Percentiles rank a stretch among this genome's conserved stretches.
phyloP scores from a whole-genome alignment of 1,140 invertebrate species.

The Marisa cornuarietis region DNA sequence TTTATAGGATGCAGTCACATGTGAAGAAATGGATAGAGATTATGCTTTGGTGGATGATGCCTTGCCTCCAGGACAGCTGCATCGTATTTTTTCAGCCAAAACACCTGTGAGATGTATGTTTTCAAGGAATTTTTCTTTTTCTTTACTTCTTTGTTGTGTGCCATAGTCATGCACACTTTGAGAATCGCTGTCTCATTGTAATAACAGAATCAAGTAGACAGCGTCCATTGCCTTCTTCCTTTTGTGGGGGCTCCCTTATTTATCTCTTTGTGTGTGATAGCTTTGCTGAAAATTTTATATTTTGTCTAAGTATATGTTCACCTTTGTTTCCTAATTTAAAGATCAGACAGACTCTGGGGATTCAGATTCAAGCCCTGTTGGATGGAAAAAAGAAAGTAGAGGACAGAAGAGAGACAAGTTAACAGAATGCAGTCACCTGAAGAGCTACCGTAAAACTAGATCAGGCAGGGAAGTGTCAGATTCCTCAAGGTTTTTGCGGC shows the following conservation, averaged over 20 bases:
- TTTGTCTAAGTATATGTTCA: neutral
- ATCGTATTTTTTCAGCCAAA: constrained; percentile 55
- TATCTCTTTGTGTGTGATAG: too few relatives aligned
- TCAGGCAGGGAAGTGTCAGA: too few relatives aligned
- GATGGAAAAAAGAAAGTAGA: constrained; percentile 73
- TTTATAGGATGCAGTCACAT: constrained; percentile 50
- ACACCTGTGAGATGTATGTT: constrained; percentile 18
- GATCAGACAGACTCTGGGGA: constrained; percentile 60
- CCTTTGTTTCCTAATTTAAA: constrained; percentile 19
- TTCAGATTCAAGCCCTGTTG: constrained; percentile 84
- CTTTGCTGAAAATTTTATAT: neutral
- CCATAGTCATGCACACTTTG: too few relatives aligned
- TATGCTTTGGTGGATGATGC: constrained; percentile 63
- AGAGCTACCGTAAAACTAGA: too few relatives aligned
- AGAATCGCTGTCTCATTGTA: too few relatives aligned
- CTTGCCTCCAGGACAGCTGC: constrained; percentile 57
- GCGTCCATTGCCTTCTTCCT: too few relatives aligned
- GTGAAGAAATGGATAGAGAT: constrained; percentile 43
- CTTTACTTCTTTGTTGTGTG: too few relatives aligned
- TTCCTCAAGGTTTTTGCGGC: too few relatives aligned
- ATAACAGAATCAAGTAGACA: too few relatives aligned
- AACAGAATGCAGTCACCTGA: constrained; percentile 49
- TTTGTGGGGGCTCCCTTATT: too few relatives aligned
- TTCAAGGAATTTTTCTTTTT: too few relatives aligned
- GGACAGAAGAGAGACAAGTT: constrained; percentile 73